Conservation (phyloP, 2,113 vertebrate genomes). For the Egretta garzetta region DNA sequence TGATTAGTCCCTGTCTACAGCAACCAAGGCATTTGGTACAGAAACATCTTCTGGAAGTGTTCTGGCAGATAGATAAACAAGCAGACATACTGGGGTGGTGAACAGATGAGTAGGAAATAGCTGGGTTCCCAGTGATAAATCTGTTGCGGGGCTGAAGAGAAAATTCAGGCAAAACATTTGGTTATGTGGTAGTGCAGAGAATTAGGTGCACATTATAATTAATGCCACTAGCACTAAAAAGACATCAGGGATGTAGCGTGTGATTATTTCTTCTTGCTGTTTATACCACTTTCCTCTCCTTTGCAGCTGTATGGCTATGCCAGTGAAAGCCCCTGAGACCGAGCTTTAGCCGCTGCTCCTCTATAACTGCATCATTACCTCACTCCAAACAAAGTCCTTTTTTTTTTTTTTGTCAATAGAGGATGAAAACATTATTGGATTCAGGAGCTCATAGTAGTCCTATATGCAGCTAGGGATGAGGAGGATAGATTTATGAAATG, state of each 20-base stretch:
- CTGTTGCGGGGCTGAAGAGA: neutral
- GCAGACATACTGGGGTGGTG: neutral
- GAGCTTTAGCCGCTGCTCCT: slow-evolving; percentile 71
- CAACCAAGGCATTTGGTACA: slow-evolving; percentile 9
- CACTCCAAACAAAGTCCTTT: slow-evolving; percentile 78
- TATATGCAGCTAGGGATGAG: slow-evolving; percentile 70
- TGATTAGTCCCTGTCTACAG: slow-evolving; percentile 45
- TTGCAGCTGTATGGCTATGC: slow-evolving; percentile 73
- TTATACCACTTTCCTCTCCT: slow-evolving; percentile 72
- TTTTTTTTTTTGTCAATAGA: slow-evolving; percentile 78
- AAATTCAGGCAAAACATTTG: slow-evolving; percentile 50
- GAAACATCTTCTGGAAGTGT: slow-evolving; percentile 24
- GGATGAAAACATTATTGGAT: slow-evolving; percentile 87
- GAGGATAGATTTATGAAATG: slow-evolving; percentile 90
- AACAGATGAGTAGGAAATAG: slow-evolving; percentile 56
- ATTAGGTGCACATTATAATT: slow-evolving; percentile 67
- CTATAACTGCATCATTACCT: slow-evolving; percentile 81
- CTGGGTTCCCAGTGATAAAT: slow-evolving; percentile 25
- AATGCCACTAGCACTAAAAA: slow-evolving; percentile 73
- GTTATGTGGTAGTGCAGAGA: slow-evolving; percentile 6
- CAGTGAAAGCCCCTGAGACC: slow-evolving; percentile 76
- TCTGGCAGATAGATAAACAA: slow-evolving; percentile 40
- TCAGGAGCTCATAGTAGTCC: slow-evolving; percentile 77
- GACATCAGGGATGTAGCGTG: slow-evolving; percentile 68
- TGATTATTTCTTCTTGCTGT: slow-evolving; percentile 82